Conservation (phyloP, 1,140 invertebrate species). For the Choristoneura fumiferana region DNA sequence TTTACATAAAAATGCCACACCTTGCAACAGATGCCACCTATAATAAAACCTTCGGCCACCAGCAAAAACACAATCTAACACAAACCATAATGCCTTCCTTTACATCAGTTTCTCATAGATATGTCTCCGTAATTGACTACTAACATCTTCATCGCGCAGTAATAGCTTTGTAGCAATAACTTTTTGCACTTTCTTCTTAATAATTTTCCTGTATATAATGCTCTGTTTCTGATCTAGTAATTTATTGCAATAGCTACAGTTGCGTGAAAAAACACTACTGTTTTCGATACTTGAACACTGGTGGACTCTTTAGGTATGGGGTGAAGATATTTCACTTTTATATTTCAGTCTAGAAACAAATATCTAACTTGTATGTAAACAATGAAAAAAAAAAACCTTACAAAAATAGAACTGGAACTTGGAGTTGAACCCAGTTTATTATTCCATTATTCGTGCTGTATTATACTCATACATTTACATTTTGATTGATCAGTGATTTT, state of each 20-base stretch:
- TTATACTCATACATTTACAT: no score
- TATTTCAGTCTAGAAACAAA: neutral
- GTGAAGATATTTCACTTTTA: neutral
- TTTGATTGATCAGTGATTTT: no score
- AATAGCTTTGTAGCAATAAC: slow-evolving; percentile 7
- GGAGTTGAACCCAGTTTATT: no score
- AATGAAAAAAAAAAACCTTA: no score
- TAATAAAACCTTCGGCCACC: neutral
- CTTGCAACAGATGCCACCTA: neutral
- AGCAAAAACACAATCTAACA: slow-evolving; percentile 12
- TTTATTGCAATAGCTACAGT: slow-evolving; percentile 29
- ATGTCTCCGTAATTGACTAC: slow-evolving; percentile 9
- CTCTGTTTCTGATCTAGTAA: slow-evolving; percentile 35
- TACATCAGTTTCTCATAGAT: slow-evolving; percentile 3
- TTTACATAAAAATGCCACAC: no score
- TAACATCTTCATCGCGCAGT: slow-evolving; percentile 7
- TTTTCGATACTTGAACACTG: neutral
- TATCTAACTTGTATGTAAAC: no score
- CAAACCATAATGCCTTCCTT: neutral
- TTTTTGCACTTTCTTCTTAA: slow-evolving; percentile 37
- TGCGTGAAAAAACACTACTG: slow-evolving; percentile 6
- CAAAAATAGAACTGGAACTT: no score
- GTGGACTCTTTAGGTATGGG: neutral
- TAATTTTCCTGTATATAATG: slow-evolving; percentile 38
- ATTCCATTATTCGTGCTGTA: no score